Percentiles rank a stretch among this genome's conserved stretches.
phyloP scores from a whole-genome alignment of 2,113 vertebrate genomes.

The Ptilorrhoa leucosticta region DNA sequence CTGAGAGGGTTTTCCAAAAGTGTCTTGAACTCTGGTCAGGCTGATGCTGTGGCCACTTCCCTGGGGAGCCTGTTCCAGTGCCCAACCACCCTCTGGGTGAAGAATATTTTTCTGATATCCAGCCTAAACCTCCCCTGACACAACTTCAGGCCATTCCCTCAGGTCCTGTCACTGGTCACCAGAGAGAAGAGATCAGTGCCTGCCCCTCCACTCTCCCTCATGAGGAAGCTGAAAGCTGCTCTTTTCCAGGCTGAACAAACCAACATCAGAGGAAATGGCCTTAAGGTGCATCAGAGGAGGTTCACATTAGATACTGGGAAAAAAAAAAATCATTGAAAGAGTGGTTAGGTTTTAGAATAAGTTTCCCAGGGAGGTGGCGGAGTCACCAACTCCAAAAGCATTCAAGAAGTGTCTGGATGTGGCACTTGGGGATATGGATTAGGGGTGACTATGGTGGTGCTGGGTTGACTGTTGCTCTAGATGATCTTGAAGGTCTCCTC shows the following conservation, averaged over 20 bases:
- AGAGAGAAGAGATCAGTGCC: neutral
- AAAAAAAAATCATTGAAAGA: neutral
- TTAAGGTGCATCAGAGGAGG: neutral
- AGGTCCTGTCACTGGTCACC: neutral
- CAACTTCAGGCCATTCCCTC: neutral
- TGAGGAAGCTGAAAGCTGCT: neutral
- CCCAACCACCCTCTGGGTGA: neutral
- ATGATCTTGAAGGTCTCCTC: neutral
- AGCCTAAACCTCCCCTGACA: neutral
- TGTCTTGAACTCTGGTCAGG: neutral
- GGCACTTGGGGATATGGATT: too few relatives aligned
- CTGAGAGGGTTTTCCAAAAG: neutral
- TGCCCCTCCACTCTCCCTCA: rapidly evolving
- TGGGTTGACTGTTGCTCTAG: neutral
- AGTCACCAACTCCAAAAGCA: neutral
- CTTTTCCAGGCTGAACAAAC: neutral
- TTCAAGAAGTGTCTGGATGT: neutral
- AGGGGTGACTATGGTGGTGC: too few relatives aligned
- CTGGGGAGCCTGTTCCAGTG: neutral
- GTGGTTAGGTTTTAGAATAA: neutral
- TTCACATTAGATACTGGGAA: neutral
- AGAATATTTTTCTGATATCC: neutral
- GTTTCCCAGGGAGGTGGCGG: neutral
- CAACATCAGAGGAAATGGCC: neutral
- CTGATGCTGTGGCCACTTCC: neutral